A percentile compares a stretch with the other conserved stretches of the same genome.
Evolutionary conservation across 2,888 invertebrate species (phyloP).

Genomic region (Andrena camellia): DNA sequence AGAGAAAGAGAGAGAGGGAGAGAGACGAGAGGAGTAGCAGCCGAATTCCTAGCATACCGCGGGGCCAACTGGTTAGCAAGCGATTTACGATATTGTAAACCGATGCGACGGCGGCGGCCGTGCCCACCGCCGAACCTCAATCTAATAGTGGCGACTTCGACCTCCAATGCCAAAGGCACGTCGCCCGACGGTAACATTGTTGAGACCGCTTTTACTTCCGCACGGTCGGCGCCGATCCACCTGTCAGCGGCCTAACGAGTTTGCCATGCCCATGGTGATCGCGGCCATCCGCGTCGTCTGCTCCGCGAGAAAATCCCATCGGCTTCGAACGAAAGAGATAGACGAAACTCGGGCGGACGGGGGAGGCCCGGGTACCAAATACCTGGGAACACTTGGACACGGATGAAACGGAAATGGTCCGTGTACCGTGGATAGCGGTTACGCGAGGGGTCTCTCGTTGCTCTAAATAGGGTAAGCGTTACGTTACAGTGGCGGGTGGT

Average conservation of each 20-base stretch:
- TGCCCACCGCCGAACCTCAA: slow-evolving; percentile 81
- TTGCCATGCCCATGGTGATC: slow-evolving; percentile 21
- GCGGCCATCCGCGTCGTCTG: not conserved
- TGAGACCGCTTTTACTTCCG: slow-evolving; percentile 53
- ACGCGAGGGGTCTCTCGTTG: no score
- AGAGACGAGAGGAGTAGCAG: slow-evolving; percentile 68
- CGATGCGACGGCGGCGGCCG: slow-evolving; percentile 80
- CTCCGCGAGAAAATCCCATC: not conserved
- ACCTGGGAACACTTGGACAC: no score
- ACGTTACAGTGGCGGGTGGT: no score
- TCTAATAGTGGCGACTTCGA: slow-evolving; percentile 82
- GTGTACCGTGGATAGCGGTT: no score
- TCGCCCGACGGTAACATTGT: slow-evolving; percentile 61
- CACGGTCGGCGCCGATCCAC: not conserved
- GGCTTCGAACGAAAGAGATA: not conserved
- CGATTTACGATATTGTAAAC: slow-evolving; percentile 85
- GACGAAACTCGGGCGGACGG: not conserved
- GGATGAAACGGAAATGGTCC: no score
- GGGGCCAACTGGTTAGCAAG: slow-evolving; percentile 84
- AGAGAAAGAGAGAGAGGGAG: slow-evolving; percentile 43
- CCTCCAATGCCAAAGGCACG: slow-evolving; percentile 74
- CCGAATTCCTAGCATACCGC: slow-evolving; percentile 83
- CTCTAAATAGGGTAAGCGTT: no score
- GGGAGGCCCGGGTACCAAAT: no score
- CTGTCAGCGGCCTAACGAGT: slow-evolving; percentile 29